phyloP scores from a whole-genome alignment of 2,797 vertebrate species.

The Glyptemys insculpta region DNA sequence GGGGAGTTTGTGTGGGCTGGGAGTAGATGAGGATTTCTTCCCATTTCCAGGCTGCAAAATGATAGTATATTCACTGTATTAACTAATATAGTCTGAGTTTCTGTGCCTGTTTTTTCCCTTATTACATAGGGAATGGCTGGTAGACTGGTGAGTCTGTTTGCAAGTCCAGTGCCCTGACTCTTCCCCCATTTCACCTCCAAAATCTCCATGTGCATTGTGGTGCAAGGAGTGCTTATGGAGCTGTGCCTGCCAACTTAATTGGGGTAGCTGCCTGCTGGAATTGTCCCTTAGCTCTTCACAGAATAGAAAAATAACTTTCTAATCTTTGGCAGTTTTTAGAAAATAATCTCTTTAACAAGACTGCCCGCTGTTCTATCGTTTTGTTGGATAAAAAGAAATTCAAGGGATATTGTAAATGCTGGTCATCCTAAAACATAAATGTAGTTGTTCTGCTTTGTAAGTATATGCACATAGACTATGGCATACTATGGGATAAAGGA shows the following conservation, averaged over 20 bases:
- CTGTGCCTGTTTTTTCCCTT: not conserved
- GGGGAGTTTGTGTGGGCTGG: not conserved
- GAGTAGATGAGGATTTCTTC: not conserved
- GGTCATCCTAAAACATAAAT: too few species aligned
- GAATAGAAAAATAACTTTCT: too few species aligned
- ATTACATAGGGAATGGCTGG: not conserved
- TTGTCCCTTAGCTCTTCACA: too few species aligned
- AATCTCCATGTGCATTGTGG: not conserved
- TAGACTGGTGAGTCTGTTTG: not conserved
- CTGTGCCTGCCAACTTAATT: too few species aligned
- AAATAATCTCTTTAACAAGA: too few species aligned
- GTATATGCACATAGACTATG: not conserved
- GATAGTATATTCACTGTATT: not conserved
- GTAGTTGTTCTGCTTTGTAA: not conserved
- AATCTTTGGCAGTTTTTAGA: too few species aligned
- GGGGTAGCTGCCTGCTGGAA: too few species aligned
- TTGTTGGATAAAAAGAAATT: not conserved
- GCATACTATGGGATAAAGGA: too few species aligned
- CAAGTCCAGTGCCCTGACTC: too few species aligned
- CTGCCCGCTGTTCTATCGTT: not conserved
- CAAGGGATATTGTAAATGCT: not conserved
- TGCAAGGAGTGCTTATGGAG: too few species aligned
- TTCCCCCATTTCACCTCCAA: not conserved
- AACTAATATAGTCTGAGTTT: not conserved
- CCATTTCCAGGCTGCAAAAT: not conserved